Evolutionary conservation across 2,113 vertebrate genomes (phyloP).

Genomic region (Antidorcas marsupialis): DNA sequence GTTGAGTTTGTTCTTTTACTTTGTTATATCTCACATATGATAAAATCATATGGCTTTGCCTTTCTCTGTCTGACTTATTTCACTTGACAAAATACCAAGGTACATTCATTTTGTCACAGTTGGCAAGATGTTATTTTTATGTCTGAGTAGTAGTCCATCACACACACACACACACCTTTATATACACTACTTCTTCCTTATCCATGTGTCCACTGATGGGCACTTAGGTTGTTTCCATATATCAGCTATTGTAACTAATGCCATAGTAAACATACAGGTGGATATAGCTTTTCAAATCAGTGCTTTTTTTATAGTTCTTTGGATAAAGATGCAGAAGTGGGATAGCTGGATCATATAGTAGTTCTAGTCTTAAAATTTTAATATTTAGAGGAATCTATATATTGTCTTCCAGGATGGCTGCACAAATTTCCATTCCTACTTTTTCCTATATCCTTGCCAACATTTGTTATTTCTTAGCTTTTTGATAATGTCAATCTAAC

Average conservation of each 20-base stretch:
- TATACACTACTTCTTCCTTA: neutral
- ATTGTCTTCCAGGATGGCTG: neutral
- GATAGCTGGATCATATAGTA: neutral
- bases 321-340: neutral
- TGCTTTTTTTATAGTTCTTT: neutral
- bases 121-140: neutral
- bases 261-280: neutral
- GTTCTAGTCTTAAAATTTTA: neutral
- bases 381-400: neutral
- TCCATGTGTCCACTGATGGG: neutral
- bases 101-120: neutral
- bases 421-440: neutral
- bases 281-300: neutral
- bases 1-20: neutral
- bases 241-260: neutral
- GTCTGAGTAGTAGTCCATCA: neutral
- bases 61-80: neutral
- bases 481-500: neutral
- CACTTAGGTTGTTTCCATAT: neutral
- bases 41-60: neutral
- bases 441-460: neutral
- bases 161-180: neutral
- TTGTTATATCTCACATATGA: neutral
- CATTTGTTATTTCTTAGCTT: neutral
- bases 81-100: neutral